Base-by-base conservation (phyloP, 2,113 vertebrate species). In the Albula goreensis region DNA sequence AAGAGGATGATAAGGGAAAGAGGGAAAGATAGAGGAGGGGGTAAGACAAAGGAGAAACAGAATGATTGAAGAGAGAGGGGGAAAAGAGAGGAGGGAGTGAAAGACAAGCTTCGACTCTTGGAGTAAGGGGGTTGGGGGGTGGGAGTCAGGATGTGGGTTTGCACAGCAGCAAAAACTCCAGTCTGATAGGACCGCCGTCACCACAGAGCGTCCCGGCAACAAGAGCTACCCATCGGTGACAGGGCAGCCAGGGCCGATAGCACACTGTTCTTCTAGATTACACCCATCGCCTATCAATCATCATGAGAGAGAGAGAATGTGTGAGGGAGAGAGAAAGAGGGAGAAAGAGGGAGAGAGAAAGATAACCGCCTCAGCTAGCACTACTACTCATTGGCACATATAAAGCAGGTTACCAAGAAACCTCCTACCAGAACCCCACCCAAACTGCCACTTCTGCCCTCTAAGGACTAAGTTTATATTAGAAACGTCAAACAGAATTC, bases 191-290 rank as follows among this genome's bases (percentile, higher is more conserved):
- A 85, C 89, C 86, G 86, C 91, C 90, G 93, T 91, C 90, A 89
- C 89, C 82, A 78, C 90, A 88, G 89, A 90, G 88, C 89, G 90
- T 92, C 88, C 89, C 86, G 88, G 87, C 89, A 89, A 87, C 91
- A 88, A 88, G 81, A 86, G 86, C 91, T 89, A 84, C 90, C 90
- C 90, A 84, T 83, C 90, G 88, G 90, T 89, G 89, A 92, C 86
- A 90, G 92, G 88, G 90, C 89, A 87, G 89, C 90, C 51, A 74
- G 89, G 31, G 80, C 88, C 87, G 93, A 94, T 94, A 94, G 90
- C 90, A 86, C 86, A 84, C 82, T 92, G 92, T 91, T 90, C 83
- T 90, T 91, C 85, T 85, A 95, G 94, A 95, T 94, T 95, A 94
- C 85, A 86, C 77, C 50, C 60, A 22, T 9, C 12, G 85, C 15